These are phyloP conservation scores for Microcebus lehilahytsara DNA, from an alignment of 2,113 vertebrate species.

Conservation along the genomic window DNA sequence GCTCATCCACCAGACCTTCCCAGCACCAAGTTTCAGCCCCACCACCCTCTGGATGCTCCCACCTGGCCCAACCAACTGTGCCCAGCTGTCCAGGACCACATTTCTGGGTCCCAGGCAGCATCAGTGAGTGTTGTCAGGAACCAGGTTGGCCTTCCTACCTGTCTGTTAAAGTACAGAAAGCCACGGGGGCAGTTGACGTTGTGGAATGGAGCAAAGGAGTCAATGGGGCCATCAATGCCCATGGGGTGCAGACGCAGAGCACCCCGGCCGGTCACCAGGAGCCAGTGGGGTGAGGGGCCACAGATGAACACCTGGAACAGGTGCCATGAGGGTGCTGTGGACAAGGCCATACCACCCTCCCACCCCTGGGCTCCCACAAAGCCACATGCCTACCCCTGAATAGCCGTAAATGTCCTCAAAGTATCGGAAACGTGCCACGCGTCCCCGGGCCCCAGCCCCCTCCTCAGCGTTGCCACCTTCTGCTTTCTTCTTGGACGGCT, in stretches of 20 bases:
- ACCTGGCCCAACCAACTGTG: neutral
- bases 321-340: neutral
- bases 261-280: slow-evolving; percentile 92
- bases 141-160: slow-evolving; percentile 80
- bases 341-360: accelerated
- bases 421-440: slow-evolving; percentile 90
- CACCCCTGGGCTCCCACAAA: accelerated
- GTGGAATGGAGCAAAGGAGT: slow-evolving; percentile 95
- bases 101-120: neutral
- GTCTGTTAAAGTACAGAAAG: slow-evolving; percentile 96
- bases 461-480: slow-evolving; percentile 86
- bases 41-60: accelerated
- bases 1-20: no score
- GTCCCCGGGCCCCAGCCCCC: slow-evolving; percentile 73
- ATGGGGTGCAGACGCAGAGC: slow-evolving; percentile 94
- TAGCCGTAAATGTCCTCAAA: slow-evolving; percentile 96
- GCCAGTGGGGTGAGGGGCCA: slow-evolving; percentile 94
- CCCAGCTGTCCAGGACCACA: no score
- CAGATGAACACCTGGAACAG: slow-evolving; percentile 92
- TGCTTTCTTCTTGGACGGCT: slow-evolving; percentile 87
- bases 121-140: accelerated
- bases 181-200: slow-evolving; percentile 96
- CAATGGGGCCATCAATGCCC: slow-evolving; percentile 92
- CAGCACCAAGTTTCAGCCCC: neutral
- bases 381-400: slow-evolving; percentile 85